These are phyloP conservation scores for Drosophila picticornis DNA, from an alignment of 2,888 invertebrate genomes.

Conservation along the genomic window DNA sequence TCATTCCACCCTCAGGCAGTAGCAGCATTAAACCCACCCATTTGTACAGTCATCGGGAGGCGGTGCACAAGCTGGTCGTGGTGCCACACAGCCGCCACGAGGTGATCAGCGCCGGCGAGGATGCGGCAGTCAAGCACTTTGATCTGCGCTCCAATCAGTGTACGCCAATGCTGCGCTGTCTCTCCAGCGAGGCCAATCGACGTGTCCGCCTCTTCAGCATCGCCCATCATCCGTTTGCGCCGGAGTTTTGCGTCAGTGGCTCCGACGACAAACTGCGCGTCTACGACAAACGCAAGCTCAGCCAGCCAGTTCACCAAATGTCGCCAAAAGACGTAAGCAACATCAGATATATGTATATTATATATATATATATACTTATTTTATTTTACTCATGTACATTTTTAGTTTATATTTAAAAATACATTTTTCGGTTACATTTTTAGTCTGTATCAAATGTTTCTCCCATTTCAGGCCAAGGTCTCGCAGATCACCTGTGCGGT, in stretches of 20 bases:
- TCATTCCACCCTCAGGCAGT: conserved; percentile 87
- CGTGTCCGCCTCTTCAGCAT: conserved; percentile 94
- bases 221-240: conserved; percentile 92
- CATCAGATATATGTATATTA: not conserved
- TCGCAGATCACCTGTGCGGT: conserved; percentile 94
- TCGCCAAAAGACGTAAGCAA: conserved; percentile 56
- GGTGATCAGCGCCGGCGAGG: conserved; percentile 95
- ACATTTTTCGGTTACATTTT: not conserved
- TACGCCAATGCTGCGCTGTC: conserved; percentile 77
- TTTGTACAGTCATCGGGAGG: conserved; percentile 90
- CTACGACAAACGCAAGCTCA: conserved; percentile 89
- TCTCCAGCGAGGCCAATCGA: conserved; percentile 86
- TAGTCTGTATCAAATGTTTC: not conserved
- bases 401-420: not conserved
- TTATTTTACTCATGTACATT: not conserved
- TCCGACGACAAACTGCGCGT: conserved; percentile 91
- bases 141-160: conserved; percentile 89
- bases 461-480: conserved; percentile 51
- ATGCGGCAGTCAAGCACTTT: conserved; percentile 92
- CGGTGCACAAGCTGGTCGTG: conserved; percentile 94
- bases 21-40: conserved; percentile 85
- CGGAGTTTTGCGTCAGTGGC: conserved; percentile 94
- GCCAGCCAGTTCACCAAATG: conserved; percentile 87
- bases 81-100: conserved; percentile 91
- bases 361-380: not conserved